Percentiles rank a stretch among this genome's conserved stretches.
These are phyloP conservation scores for Allolobophora icterica DNA, from an alignment of 2,888 invertebrate species.

Conservation along the genomic window DNA sequence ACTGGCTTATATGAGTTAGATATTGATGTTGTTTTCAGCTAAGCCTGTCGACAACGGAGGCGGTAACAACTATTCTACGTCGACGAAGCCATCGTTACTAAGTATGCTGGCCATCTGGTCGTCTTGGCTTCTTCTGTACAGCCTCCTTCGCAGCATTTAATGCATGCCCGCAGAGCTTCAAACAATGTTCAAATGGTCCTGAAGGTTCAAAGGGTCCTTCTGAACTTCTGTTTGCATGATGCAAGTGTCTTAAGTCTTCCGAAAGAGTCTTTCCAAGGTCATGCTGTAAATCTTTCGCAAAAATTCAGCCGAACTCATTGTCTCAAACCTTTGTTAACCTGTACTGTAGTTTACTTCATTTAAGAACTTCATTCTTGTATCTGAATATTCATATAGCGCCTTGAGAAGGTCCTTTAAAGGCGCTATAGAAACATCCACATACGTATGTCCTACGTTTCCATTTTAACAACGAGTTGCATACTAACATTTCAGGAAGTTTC, in stretches of 20 bases:
- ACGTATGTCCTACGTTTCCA: not conserved
- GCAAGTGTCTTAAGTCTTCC: not conserved
- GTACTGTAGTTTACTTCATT: not conserved
- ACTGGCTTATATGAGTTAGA: not conserved
- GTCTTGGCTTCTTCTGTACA: not conserved
- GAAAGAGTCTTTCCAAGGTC: not conserved
- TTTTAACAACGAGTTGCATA: not conserved
- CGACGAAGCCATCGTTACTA: not conserved
- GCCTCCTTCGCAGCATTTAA: not conserved
- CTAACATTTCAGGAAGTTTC: not conserved
- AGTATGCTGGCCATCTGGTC: not conserved
- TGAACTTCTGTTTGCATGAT: not conserved
- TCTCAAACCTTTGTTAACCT: not conserved
- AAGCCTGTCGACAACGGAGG: too few relatives aligned
- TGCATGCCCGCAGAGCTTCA: not conserved
- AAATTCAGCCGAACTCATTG: not conserved
- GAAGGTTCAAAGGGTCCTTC: not conserved
- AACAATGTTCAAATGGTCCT: not conserved
- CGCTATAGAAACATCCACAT: not conserved
- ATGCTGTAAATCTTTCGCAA: not conserved
- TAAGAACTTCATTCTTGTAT: not conserved
- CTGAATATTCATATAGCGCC: not conserved
- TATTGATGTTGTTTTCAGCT: not conserved
- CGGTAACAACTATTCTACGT: too few relatives aligned
- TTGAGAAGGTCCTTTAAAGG: not conserved